Evolutionary conservation across 1,140 invertebrate genomes (phyloP), one percentile per base, ranked within the genome.

Genomic region (Temnothorax nylanderi): DNA sequence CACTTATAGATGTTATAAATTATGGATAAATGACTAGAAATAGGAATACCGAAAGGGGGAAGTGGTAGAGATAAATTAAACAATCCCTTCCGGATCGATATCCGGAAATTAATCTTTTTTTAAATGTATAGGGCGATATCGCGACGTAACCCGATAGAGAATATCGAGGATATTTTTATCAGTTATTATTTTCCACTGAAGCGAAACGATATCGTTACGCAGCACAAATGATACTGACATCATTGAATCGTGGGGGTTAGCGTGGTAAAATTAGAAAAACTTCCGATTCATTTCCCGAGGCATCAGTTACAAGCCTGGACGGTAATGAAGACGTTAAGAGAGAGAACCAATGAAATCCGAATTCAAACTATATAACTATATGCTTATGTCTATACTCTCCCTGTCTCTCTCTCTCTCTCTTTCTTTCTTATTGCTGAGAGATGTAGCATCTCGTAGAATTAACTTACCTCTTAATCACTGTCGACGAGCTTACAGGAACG

Each of bases 311-410:
- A 32, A 81, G 18, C 78, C 78, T 69, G 77, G 62, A 54, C 78
- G 78, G 26, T 82, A 74, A 82, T 47, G 26, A 82, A 74, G 80
- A 82, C 67, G 80, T 82, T 82, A 62, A 85, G 60, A 8, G 13
- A 26, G 18, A 54, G 18, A 76, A 84, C 32, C 32, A 76, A 85
- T 49, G 7, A 67, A 86, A 86, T 86, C 41, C 62, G 84, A 86
- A 78, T 65, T 67, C 44, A 47, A 78, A 7, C 49, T 85, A 56
- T 65, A 32, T 26, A 26, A 26, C 10, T 54, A 34, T 80, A 67
- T 60, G 18, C 26, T 21, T 86, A 34, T 54, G 7, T 37, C 74
- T 51, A 16, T 67, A 67, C 16, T n/a, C 49, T 41, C 18, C 10
- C 16, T 51, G 34, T 26, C 26, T 37, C 32, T 67, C 26, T 49